Conservation (phyloP, 2,113 vertebrate genomes). For the Petaurus breviceps region DNA sequence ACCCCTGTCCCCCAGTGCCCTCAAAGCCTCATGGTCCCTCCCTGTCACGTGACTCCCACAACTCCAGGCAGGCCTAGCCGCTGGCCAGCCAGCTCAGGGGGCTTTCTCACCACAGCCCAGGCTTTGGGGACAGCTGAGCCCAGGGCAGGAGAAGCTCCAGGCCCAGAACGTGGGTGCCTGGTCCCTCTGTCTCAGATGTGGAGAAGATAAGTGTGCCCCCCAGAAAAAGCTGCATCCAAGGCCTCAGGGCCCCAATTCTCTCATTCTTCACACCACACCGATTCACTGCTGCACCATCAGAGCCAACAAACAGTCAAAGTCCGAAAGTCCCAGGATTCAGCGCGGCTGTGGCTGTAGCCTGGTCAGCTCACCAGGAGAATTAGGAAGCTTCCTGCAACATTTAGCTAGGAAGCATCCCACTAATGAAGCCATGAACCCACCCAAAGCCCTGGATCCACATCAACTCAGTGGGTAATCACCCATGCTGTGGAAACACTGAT, state of each 20-base stretch:
- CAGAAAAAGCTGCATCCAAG: too few species aligned
- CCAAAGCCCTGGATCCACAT: neutral
- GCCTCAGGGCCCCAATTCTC: neutral
- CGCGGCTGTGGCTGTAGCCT: too few species aligned
- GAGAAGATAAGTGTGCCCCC: too few species aligned
- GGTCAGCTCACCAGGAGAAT: too few species aligned
- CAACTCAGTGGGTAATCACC: accelerated
- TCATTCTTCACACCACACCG: neutral
- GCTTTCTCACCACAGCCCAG: too few species aligned
- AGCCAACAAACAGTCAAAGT: too few species aligned
- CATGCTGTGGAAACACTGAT: neutral
- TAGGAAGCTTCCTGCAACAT: neutral
- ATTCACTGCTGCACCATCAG: too few species aligned
- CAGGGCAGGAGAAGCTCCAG: neutral
- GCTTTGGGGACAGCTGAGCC: neutral
- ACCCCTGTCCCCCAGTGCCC: neutral
- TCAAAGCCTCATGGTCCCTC: neutral
- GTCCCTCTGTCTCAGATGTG: neutral
- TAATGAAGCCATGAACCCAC: too few species aligned
- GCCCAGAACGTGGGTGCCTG: neutral
- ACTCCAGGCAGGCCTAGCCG: too few species aligned
- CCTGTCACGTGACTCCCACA: neutral
- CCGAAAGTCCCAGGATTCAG: too few species aligned
- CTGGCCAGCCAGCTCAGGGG: too few species aligned
- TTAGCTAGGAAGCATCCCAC: neutral